These are phyloP conservation scores for Tympanuchus pallidicinctus DNA, from an alignment of 2,113 vertebrate genomes.

Conservation along the genomic window DNA sequence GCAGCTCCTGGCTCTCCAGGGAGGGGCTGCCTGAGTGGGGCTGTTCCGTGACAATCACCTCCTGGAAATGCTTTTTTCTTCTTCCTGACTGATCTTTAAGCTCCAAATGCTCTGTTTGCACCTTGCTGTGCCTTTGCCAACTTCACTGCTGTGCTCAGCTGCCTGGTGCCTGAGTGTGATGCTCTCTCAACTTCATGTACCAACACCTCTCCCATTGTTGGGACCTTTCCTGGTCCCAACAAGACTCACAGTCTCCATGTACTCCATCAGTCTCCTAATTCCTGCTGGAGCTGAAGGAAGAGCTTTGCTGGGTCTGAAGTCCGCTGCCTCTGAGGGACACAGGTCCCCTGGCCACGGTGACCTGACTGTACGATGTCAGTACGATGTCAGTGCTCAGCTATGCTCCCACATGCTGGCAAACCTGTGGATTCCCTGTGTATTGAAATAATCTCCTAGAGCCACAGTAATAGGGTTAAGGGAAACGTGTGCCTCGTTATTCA, in stretches of 20 bases:
- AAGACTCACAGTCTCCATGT: background rate
- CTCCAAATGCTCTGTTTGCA: background rate
- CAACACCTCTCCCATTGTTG: background rate
- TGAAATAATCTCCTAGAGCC: background rate
- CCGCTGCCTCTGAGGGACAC: fast-evolving
- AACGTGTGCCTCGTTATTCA: fast-evolving
- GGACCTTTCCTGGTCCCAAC: fast-evolving
- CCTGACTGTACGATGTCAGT: fast-evolving
- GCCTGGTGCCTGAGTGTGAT: background rate
- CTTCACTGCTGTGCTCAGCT: background rate
- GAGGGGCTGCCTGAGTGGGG: background rate
- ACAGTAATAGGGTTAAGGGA: background rate
- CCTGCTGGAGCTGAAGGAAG: background rate
- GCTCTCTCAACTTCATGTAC: too few relatives aligned
- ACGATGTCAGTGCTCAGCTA: fast-evolving
- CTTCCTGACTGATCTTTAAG: background rate
- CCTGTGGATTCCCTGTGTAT: background rate
- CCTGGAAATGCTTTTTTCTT: background rate
- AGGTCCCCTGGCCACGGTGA: background rate
- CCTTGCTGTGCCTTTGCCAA: background rate
- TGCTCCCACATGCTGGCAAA: background rate
- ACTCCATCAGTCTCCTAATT: background rate
- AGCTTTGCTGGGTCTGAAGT: background rate
- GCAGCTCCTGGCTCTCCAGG: background rate
- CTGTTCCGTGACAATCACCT: background rate